Evolutionary conservation across 2,888 invertebrate genomes (phyloP), one percentile per base, ranked within the genome.

Genomic region (Blera fallax): DNA sequence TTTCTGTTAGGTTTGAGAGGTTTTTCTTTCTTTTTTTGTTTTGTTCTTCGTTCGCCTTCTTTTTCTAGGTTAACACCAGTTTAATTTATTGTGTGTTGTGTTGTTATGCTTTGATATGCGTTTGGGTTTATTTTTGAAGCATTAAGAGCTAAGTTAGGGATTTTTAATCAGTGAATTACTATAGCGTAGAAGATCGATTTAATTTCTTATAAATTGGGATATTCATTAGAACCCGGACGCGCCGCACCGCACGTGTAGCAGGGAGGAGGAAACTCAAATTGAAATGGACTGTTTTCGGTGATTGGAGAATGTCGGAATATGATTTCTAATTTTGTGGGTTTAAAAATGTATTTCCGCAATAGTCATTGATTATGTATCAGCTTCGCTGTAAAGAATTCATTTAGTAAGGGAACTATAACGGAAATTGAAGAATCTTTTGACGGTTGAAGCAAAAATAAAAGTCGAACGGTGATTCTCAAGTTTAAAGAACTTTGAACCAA

Each of bases 181-280:
- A 29, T 54, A 62, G 76, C 76, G 81, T 81, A 24, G 21, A 76
- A 81, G 76, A 81, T 81, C 76, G 69, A 76, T 81, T 81, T 76
- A 76, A 64, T 69, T 81, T 70, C 48, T 48, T 50, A 70, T 81
- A 81, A 81, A 76, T 81, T 81, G 69, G 69, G 69, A 76, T 76
- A 37, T 62, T 74, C 69, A 69, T 81, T 48, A 62, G 74, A 74
- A 34, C 14, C 32, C 18, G 56, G 43, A 48, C 40, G 60, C n/a
- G 18, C 3, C 14, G 40, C 24, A 11, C 34, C 14, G 72, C 48
- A 50, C 60, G 60, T 60, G 60, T 18, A 72, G 24, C 16, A 5
- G 32, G 32, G 24, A 56, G 43, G 45, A 18, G 21, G 34, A 58
- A 58, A 37, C 18, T 7, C 11, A 34, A 58, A 14, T 58, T 52